A percentile compares a stretch with the other conserved stretches of the same genome.
phyloP scores from a whole-genome alignment of 2,797 vertebrate species.

The Tragopan temminckii region DNA sequence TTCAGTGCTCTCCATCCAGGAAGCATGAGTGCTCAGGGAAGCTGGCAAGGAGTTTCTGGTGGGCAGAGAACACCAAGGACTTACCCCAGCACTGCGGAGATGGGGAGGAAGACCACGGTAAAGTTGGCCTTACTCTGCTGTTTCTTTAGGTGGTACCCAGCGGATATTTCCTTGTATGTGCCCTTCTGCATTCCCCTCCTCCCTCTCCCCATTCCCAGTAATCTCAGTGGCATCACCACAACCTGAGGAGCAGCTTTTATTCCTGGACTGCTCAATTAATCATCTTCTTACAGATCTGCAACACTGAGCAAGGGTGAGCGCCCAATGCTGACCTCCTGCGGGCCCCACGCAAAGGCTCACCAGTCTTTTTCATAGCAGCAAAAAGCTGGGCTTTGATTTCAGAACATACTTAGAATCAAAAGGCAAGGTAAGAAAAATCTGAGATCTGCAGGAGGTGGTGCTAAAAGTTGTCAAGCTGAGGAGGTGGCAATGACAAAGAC shows the following conservation, averaged over 20 bases:
- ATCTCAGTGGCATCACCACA: conserved; percentile 1
- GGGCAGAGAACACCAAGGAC: background rate
- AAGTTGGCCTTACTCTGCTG: background rate
- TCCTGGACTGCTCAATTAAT: conserved; percentile 40
- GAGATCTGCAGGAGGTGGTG: background rate
- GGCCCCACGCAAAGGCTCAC: background rate
- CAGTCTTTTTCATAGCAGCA: background rate
- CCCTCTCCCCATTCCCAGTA: background rate
- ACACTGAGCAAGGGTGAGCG: conserved; percentile 22
- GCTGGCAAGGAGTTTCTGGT: background rate
- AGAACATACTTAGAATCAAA: background rate
- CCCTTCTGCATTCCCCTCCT: background rate
- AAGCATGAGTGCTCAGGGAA: conserved; percentile 14
- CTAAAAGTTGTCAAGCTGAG: background rate
- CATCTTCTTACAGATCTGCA: conserved; percentile 22
- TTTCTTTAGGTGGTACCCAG: background rate
- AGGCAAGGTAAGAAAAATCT: background rate
- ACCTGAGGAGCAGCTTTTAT: conserved; percentile 39
- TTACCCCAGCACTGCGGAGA: background rate
- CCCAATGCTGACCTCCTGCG: conserved; percentile 7
- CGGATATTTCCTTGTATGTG: background rate
- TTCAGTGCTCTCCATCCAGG: conserved; percentile 10
- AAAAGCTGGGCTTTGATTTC: background rate
- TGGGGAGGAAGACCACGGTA: background rate
- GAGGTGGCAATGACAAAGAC: background rate